Evolutionary conservation across 2,888 invertebrate genomes (phyloP).

Genomic region (Metalampra italica): DNA sequence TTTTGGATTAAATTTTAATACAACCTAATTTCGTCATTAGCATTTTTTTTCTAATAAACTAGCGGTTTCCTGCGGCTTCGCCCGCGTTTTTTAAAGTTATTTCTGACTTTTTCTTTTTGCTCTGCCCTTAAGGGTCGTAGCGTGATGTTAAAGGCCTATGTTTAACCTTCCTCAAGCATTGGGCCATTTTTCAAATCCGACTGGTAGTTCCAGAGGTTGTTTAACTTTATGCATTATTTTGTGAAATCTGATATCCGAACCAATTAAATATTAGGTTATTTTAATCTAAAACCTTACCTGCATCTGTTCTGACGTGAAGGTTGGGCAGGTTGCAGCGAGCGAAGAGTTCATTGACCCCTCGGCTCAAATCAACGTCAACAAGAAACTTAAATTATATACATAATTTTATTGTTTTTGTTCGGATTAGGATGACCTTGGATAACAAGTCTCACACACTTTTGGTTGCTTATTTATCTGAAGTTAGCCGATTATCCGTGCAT

Average conservation of each 20-base stretch:
- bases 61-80: too few relatives aligned
- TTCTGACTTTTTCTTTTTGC: too few relatives aligned
- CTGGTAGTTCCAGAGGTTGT: neutral
- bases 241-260: slow-evolving; percentile 10
- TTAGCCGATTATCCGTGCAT: neutral
- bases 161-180: too few relatives aligned
- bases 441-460: slow-evolving; percentile 21
- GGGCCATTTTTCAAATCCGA: too few relatives aligned
- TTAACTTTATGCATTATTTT: neutral
- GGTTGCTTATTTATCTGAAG: neutral
- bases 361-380: too few relatives aligned
- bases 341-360: slow-evolving; percentile 4
- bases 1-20: too few relatives aligned
- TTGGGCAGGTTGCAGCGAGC: neutral
- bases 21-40: too few relatives aligned
- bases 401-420: neutral
- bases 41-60: too few relatives aligned
- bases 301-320: slow-evolving; percentile 1
- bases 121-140: too few relatives aligned
- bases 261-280: slow-evolving; percentile 5
- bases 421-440: neutral
- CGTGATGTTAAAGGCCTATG: too few relatives aligned
- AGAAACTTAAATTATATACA: neutral
- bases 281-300: slow-evolving; percentile 8
- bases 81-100: too few relatives aligned